Conservation (phyloP, 2,888 invertebrate genomes). For the Eubasilissa splendida region DNA sequence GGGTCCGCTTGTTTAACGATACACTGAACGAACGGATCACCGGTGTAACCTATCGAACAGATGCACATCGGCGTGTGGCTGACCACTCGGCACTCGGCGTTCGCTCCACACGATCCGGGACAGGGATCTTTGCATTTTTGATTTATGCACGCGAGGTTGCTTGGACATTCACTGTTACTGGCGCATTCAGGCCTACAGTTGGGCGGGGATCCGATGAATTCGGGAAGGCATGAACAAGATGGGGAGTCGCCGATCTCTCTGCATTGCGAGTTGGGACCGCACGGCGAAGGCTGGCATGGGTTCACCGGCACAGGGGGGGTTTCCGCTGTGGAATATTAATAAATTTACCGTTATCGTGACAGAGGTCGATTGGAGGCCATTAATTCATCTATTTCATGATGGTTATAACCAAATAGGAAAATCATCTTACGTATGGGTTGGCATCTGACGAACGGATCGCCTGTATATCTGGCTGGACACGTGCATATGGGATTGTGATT, state of each 20-base stretch:
- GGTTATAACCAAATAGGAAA: background rate
- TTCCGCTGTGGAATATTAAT: conserved; percentile 38
- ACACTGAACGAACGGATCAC: conserved; percentile 79
- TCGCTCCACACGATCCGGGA: conserved; percentile 66
- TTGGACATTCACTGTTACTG: conserved; percentile 79
- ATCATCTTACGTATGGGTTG: conserved; percentile 70
- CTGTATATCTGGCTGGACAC: conserved; percentile 78
- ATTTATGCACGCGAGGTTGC: conserved; percentile 78
- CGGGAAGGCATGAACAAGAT: conserved; percentile 77
- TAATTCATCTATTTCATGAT: no score
- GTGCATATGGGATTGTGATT: conserved; percentile 87
- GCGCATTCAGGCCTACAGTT: conserved; percentile 80
- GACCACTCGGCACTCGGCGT: conserved; percentile 76
- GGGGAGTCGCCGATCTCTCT: conserved; percentile 76
- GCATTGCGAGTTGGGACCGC: conserved; percentile 78
- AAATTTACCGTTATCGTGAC: conserved; percentile 1
- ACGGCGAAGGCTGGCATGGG: conserved; percentile 79
- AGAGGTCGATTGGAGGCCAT: no score
- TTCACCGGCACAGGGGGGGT: conserved; percentile 62
- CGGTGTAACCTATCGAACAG: conserved; percentile 76
- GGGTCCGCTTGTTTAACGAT: conserved; percentile 64
- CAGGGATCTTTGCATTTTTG: conserved; percentile 82
- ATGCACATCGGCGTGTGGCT: conserved; percentile 81
- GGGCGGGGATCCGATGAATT: conserved; percentile 76
- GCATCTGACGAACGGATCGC: conserved; percentile 84